A percentile compares a stretch with the other conserved stretches of the same genome.
Conservation (phyloP, 2,888 invertebrate species). For the Xestobium rufovillosum region DNA sequence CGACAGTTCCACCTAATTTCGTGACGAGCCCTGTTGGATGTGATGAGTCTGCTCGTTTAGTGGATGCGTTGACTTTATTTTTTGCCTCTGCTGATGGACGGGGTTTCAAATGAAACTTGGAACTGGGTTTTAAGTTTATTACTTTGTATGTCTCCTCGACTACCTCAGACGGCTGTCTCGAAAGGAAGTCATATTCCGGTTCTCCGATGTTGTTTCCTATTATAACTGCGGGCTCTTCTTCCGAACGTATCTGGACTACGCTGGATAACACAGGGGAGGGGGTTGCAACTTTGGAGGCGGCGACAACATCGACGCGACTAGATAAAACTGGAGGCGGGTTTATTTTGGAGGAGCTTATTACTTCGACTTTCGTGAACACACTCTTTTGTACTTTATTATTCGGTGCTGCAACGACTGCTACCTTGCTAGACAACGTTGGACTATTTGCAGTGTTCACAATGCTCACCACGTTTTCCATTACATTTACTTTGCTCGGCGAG, state of each 20-base stretch:
- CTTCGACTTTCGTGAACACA: conserved; percentile 40
- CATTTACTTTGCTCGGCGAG: conserved; percentile 41
- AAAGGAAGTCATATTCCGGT: conserved; percentile 78
- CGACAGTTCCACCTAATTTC: conserved; percentile 74
- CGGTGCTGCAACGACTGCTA: conserved; percentile 41
- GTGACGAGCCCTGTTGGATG: conserved; percentile 77
- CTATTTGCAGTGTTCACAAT: conserved; percentile 41
- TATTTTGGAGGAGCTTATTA: conserved; percentile 26
- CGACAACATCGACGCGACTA: conserved; percentile 34
- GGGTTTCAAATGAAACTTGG: conserved; percentile 47
- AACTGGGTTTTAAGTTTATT: conserved; percentile 66
- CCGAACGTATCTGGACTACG: conserved; percentile 42
- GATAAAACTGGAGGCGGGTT: conserved; percentile 28
- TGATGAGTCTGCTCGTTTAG: conserved; percentile 50
- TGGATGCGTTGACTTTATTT: conserved; percentile 41
- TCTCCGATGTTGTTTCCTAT: conserved; percentile 68
- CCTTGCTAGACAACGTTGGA: conserved; percentile 38
- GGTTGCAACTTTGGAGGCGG: conserved; percentile 31
- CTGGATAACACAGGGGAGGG: conserved; percentile 46
- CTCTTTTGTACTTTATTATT: conserved; percentile 28
- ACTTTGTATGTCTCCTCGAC: conserved; percentile 81
- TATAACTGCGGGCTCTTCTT: conserved; percentile 51
- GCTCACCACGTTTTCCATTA: conserved; percentile 31
- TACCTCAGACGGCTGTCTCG: conserved; percentile 76
- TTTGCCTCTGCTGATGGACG: conserved; percentile 40